Evolutionary conservation across 1,140 invertebrate species (phyloP).

Genomic region (Notospermus geniculatus): DNA sequence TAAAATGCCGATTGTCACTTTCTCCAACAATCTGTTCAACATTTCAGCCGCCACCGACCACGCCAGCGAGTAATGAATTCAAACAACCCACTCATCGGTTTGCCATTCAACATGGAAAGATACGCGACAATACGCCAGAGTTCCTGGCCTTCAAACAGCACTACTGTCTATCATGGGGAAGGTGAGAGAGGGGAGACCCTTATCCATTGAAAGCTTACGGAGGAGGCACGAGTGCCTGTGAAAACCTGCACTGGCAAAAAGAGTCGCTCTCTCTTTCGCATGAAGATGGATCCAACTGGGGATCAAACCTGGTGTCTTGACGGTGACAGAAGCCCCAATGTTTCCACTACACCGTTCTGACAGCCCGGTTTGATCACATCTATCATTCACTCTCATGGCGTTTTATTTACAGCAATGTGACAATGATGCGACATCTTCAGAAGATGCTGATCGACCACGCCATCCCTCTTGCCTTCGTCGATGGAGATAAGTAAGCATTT

Average conservation of each 20-base stretch:
- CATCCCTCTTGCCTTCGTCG: slow-evolving; percentile 53
- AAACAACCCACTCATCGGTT: slow-evolving; percentile 42
- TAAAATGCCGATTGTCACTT: background rate
- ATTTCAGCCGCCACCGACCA: slow-evolving; percentile 53
- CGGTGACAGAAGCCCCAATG: too few relatives aligned
- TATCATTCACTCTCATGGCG: slow-evolving; percentile 13
- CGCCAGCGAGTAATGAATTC: slow-evolving; percentile 44
- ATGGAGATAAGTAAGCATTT: slow-evolving; percentile 52
- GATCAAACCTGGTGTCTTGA: too few relatives aligned
- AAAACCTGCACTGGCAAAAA: too few relatives aligned
- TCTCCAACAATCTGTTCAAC: background rate
- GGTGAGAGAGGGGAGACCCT: slow-evolving; percentile 39
- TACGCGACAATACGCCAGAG: slow-evolving; percentile 42
- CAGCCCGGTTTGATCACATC: too few relatives aligned
- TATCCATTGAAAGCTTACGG: background rate
- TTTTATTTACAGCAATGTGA: slow-evolving; percentile 45
- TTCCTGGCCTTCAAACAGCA: slow-evolving; percentile 52
- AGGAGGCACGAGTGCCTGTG: background rate
- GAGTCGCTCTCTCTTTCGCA: too few relatives aligned
- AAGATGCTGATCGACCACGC: slow-evolving; percentile 42
- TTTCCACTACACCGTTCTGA: too few relatives aligned
- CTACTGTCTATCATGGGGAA: slow-evolving; percentile 52
- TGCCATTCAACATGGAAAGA: slow-evolving; percentile 50
- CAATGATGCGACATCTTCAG: slow-evolving; percentile 46
- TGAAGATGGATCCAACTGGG: too few relatives aligned